Evolutionary conservation across 2,113 vertebrate species (phyloP).

Genomic region (Zonotrichia leucophrys): DNA sequence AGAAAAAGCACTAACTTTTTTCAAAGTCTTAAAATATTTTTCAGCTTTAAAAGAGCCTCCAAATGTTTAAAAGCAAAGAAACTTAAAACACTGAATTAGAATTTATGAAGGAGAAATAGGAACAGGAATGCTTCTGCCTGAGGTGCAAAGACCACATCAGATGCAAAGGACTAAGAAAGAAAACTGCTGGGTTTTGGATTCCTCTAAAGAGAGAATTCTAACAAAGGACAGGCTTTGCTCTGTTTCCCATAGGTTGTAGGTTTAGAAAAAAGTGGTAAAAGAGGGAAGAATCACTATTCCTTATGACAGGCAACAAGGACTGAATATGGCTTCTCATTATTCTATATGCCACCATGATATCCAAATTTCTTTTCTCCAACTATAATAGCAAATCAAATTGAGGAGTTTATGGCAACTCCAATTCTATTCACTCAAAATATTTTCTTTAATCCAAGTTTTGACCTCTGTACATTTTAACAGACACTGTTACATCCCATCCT

Average conservation of each 20-base stretch:
- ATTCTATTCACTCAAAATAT: not conserved
- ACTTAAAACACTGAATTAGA: constrained; percentile 52
- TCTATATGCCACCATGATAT: not conserved
- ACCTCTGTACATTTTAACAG: not conserved
- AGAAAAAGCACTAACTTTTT: constrained; percentile 51
- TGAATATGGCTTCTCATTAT: constrained; percentile 28
- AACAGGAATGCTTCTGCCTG: constrained; percentile 57
- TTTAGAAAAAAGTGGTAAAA: not conserved
- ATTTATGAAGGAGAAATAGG: constrained; percentile 59
- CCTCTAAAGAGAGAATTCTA: constrained; percentile 52
- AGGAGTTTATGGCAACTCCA: not conserved
- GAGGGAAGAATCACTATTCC: not conserved
- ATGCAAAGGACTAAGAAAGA: constrained; percentile 60
- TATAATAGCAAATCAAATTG: not conserved
- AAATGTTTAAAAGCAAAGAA: constrained; percentile 46
- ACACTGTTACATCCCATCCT: not conserved
- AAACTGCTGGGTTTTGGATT: constrained; percentile 62
- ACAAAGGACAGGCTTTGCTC: constrained; percentile 55
- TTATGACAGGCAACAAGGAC: not conserved
- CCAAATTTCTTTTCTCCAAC: constrained; percentile 1
- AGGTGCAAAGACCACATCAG: constrained; percentile 65
- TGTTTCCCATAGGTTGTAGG: constrained; percentile 49
- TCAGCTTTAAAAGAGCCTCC: constrained; percentile 39
- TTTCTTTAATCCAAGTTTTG: not conserved
- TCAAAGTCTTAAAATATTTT: constrained; percentile 39